Evolutionary conservation across 2,113 vertebrate genomes (phyloP), one percentile per base, ranked within the genome.

Genomic region (Seriola dumerili): DNA sequence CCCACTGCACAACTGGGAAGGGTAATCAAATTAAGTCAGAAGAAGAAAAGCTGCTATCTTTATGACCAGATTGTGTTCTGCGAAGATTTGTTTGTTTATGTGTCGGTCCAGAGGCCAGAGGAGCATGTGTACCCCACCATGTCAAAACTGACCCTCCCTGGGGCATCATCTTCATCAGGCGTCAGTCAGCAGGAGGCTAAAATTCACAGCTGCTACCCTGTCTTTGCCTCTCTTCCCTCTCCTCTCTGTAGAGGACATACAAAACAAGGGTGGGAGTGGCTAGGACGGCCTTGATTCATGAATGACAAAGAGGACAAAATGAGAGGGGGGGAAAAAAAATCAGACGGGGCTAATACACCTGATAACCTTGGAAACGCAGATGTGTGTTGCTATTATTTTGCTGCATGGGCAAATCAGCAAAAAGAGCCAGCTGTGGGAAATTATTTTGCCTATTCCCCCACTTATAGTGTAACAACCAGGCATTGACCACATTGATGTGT

Each of bases 251-350:
- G 84, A 94, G 90, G 93, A 86, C 84, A 50, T 40, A 58, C 61
- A 91, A 61, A 61, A 83, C 80, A 85, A 80, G 83, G 84, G 85
- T 87, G 92, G 90, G 92, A 91, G 92, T 90, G 87, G 82, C 80
- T 5, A 72, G 72, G 67, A 58, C 32, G 87, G 88, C 90, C 92
- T 85, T 91, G 88, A 88, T 90, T 94, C 90, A 86, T 90, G 90
- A 95, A 94, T 93, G 93, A 95, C 94, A 94, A 94, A 93, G 74
- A 94, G 94, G 93, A 91, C 91, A 87, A 90, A 90, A 86, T 80
- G 66, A 84, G 78, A 76, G 65, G 17, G 50, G 50, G 12, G 23
- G 14, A 5, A 10, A 52, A 69, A 74, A 74, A 87, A 78, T 78
- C 58, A 72, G 66, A 73, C 25, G 12, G 46, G 65, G 50, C 63